Percentiles rank a stretch among this genome's conserved stretches.
Evolutionary conservation across 2,888 invertebrate genomes (phyloP).

Genomic region (Helobdella robusta): DNA sequence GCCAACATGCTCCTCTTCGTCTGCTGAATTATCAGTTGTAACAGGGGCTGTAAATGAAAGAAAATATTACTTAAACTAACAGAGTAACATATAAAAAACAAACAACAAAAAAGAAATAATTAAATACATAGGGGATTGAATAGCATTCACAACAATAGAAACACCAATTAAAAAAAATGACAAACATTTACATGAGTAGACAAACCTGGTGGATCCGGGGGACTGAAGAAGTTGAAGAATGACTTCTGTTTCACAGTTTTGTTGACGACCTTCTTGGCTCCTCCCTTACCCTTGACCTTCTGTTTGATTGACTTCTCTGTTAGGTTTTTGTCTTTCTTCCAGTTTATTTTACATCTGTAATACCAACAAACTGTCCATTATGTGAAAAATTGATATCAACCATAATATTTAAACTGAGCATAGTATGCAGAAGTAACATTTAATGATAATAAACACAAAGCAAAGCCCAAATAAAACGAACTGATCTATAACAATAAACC

Average conservation of each 20-base stretch:
- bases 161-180: no score
- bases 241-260: conserved; percentile 94
- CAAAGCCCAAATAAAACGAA: no score
- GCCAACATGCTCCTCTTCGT: no score
- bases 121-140: no score
- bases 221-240: conserved; percentile 97
- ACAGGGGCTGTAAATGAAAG: background rate
- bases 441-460: no score
- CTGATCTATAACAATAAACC: no score
- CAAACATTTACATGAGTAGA: no score
- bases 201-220: conserved; percentile 55
- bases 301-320: conserved; percentile 91
- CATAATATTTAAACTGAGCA: no score
- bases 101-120: background rate
- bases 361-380: background rate
- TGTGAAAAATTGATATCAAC: background rate
- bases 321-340: conserved; percentile 94
- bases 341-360: conserved; percentile 79
- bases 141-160: no score
- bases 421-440: no score
- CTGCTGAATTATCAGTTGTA: no score
- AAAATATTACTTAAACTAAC: background rate
- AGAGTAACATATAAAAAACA: background rate
- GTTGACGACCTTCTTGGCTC: conserved; percentile 79
- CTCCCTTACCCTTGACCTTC: conserved; percentile 95